Evolutionary conservation across 2,888 invertebrate genomes (phyloP), one percentile per base, ranked within the genome.

Genomic region (Ceramica pisi): DNA sequence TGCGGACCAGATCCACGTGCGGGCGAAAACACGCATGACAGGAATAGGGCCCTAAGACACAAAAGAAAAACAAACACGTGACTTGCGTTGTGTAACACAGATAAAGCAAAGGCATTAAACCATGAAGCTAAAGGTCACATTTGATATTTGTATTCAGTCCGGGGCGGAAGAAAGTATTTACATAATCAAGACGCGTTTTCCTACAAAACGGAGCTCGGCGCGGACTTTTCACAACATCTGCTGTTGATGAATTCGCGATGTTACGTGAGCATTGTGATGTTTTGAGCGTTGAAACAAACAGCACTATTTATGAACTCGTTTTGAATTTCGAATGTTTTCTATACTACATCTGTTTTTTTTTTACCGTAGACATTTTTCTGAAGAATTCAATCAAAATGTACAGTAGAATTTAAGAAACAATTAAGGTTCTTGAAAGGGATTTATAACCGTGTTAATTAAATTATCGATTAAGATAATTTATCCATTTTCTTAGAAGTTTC

Each of bases 141-240:
- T 79, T 75, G 71, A 83, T 75, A 83, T 81, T 79, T 67, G 73
- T 79, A 82, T 82, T 80, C 80, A 79, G 68, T 44, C 44, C 21
- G 73, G 38, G 26, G 2, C 14, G 53, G 64, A 46, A 53, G 51
- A 72, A 56, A 68, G 64, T 73, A 79, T 82, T 83, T 83, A 83
- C 83, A 80, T 81, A 83, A 83, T 80, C 62, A 71, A 68, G 71
- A 56, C 53, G 21, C 48, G 48, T 55, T 67, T 66, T 31, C 56
- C 19, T 46, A 62, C 56, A 60, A 67, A 73, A 70, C 41, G 10
- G 41, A 23, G 35, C 55, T 23, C 26, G 8, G 38, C 31, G 48
- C 59, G 21, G 66, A 61, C 16, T 74, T 81, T 67, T 68, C 46
- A 61, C 53, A 74, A 75, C 75, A 71, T 68, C 81, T 75, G 75